Base-by-base conservation (phyloP, 2,797 vertebrate species). In the Helostoma temminkii region DNA sequence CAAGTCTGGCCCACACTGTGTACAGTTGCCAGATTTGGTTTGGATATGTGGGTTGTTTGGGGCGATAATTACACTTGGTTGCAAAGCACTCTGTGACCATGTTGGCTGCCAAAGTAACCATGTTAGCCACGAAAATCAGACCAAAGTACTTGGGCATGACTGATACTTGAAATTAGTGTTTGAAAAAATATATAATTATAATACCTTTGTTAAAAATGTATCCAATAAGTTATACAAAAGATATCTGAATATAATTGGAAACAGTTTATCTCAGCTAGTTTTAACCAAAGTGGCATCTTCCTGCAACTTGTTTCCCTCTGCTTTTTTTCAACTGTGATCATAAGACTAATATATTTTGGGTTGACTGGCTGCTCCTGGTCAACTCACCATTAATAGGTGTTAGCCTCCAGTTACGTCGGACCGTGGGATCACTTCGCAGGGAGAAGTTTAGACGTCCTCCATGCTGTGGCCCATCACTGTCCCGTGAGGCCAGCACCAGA, bases 381-480 rank as follows among this genome's bases (percentile, higher is more conserved):
- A 54, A 45, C 87, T 76, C 80, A 96, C 95, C 95, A 14, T 96
- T 96, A 39, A 96, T 93, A 10, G 94, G 88, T 0, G 92, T 95
- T 45, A 96, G 91, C 58, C 90, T 95, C 95, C 95, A 96, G 73
- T 95, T 95, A 26, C 92, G 87, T 22, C 90, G 90, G 42, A 95
- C 92, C 0, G 91, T 92, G 36, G 92, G 91, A 2, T 96, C 94
- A 9, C 94, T 92, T n/a, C 93, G 92, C 18, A 96, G 92, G 0
- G 93, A 92, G 88, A 97, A 96, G 72, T 92, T 94, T 36, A 95
- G 95, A 3, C 93, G 85, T 1, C 93, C 88, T 0, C 92, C 92
- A 1, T 93, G 93, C 65, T 90, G 91, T 2, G 89, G 92, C 3
- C 91, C 84, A 12, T 95, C 92, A 0, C 91, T 93, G 69, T 95